Evolutionary conservation across 1,140 invertebrate genomes (phyloP).

Genomic region (Teleopsis dalmanni): DNA sequence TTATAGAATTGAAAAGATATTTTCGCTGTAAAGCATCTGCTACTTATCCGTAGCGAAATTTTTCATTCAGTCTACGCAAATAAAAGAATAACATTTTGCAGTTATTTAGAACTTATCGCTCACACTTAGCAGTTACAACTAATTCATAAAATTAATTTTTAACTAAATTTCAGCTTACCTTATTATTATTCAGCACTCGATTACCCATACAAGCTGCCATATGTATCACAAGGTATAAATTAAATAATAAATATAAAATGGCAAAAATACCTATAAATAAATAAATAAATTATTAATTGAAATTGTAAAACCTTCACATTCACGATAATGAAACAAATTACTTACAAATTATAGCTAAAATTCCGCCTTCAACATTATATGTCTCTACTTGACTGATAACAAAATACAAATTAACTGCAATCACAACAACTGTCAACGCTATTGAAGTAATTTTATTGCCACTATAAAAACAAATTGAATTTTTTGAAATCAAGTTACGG

Average conservation of each 20-base stretch:
- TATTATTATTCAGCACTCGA: slow-evolving; percentile 38
- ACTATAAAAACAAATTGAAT: slow-evolving; percentile 46
- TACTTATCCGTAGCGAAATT: too few species aligned
- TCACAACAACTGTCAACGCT: slow-evolving; percentile 61
- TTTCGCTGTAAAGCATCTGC: too few species aligned
- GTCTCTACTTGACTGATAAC: slow-evolving; percentile 56
- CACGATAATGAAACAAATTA: slow-evolving; percentile 3
- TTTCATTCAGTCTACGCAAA: too few species aligned
- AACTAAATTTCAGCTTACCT: slow-evolving; percentile 26
- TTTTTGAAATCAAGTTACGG: neutral
- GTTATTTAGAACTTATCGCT: neutral
- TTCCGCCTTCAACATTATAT: slow-evolving; percentile 49
- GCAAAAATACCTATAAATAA: slow-evolving; percentile 47
- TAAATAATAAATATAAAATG: slow-evolving; percentile 61
- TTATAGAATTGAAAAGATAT: too few species aligned
- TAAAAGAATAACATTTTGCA: neutral
- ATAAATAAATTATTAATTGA: slow-evolving; percentile 3
- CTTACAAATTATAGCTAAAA: slow-evolving; percentile 48
- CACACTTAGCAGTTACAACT: neutral
- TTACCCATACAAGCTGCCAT: slow-evolving; percentile 62
- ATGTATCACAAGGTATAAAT: slow-evolving; percentile 63
- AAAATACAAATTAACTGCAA: slow-evolving; percentile 77
- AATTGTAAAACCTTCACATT: neutral
- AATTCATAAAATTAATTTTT: neutral
- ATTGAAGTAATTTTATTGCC: slow-evolving; percentile 61